A percentile compares a stretch with the other conserved stretches of the same genome.
phyloP scores from a whole-genome alignment of 2,888 invertebrate genomes.

The Helleia helle region DNA sequence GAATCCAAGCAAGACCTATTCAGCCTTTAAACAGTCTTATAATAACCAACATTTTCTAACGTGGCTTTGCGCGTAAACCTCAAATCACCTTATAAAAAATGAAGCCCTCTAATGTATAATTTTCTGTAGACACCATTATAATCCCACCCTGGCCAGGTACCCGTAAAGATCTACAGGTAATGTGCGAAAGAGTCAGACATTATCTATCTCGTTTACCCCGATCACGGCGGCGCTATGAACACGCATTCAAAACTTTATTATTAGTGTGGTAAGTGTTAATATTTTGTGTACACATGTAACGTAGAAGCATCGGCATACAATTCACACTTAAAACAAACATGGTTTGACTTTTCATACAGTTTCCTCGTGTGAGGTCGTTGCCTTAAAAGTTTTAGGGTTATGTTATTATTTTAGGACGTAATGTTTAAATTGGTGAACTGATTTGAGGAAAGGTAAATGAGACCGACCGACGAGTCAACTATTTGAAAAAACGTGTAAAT shows the following conservation, averaged over 20 bases:
- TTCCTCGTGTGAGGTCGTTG: constrained; percentile 21
- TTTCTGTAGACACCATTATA: neutral
- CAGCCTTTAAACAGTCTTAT: too few relatives aligned
- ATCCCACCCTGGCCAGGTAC: constrained; percentile 24
- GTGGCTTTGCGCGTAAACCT: neutral
- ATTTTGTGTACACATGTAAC: neutral
- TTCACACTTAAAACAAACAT: constrained; percentile 21
- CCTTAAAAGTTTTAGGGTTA: constrained; percentile 5
- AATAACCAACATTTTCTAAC: too few relatives aligned
- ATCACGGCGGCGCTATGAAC: constrained; percentile 18
- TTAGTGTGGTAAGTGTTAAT: neutral
- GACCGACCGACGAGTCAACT: too few relatives aligned
- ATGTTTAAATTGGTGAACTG: too few relatives aligned
- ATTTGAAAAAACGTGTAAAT: too few relatives aligned
- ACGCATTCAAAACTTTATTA: constrained; percentile 20
- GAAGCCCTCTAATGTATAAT: constrained; percentile 1
- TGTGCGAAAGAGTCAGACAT: constrained; percentile 23
- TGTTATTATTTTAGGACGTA: too few relatives aligned
- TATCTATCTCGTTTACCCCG: constrained; percentile 17
- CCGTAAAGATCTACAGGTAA: constrained; percentile 38
- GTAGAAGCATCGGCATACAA: constrained; percentile 11
- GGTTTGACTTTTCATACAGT: constrained; percentile 19
- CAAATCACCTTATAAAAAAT: constrained; percentile 3
- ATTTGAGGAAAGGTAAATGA: too few relatives aligned
- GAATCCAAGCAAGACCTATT: too few relatives aligned